Percentiles rank a stretch among this genome's conserved stretches.
These are phyloP conservation scores for Caenorhabditis auriculariae DNA, from an alignment of 2,888 invertebrate genomes.

Conservation along the genomic window DNA sequence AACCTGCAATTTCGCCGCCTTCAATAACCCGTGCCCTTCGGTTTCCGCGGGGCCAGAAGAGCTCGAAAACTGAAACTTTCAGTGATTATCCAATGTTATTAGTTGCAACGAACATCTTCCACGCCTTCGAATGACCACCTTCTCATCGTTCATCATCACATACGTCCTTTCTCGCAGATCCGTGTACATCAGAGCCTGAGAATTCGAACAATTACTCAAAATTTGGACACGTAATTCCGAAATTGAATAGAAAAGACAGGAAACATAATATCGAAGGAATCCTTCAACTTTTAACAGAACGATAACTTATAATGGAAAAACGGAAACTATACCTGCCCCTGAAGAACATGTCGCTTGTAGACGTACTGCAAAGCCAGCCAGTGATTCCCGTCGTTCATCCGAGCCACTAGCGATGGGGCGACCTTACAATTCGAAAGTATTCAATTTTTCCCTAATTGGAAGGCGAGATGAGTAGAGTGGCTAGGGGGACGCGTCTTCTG, in stretches of 20 bases:
- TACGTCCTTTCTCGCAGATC: conserved; percentile 58
- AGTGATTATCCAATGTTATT: no score
- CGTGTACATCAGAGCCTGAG: conserved; percentile 62
- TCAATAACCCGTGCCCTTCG: conserved; percentile 60
- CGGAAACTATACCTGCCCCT: conserved; percentile 65
- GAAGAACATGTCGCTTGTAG: conserved; percentile 83
- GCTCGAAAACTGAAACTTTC: conserved; percentile 57
- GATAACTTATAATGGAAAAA: background rate
- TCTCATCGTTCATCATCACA: conserved; percentile 64
- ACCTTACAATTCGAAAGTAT: conserved; percentile 27
- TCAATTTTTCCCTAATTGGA: no score
- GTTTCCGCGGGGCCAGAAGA: conserved; percentile 64
- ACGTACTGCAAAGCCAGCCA: conserved; percentile 61
- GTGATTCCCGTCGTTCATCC: conserved; percentile 62
- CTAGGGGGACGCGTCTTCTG: no score
- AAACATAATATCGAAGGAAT: no score
- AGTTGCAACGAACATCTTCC: conserved; percentile 62
- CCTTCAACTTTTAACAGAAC: no score
- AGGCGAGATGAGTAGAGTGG: no score
- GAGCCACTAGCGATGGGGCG: conserved; percentile 45
- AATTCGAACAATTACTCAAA: background rate
- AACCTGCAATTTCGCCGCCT: conserved; percentile 82
- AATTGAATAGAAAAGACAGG: background rate
- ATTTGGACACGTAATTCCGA: background rate
- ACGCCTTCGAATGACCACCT: conserved; percentile 57